Base-by-base conservation (phyloP, 2,888 invertebrate species). In the Macaria notata region DNA sequence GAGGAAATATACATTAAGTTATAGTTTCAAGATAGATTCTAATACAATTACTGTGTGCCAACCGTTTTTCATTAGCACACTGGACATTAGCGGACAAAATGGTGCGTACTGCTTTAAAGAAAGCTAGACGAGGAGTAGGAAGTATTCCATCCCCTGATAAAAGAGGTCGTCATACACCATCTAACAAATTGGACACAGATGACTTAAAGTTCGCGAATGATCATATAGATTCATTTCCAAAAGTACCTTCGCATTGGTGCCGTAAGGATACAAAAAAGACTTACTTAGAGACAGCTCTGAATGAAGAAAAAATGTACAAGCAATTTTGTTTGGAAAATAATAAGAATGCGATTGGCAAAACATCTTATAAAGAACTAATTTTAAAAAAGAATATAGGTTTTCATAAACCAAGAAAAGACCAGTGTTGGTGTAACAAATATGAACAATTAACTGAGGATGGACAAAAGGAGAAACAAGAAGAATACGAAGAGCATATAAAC, bases 281-380 rank as follows among this genome's bases (percentile, higher is more conserved):
- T 49, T 61, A 57, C 31, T 61, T 57, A 33, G 61, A 57, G 57
- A 39, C 51, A 31, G 52, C 29, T 29, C 3, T 54, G 45, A 63
- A 63, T 39, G 56, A 58, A 63, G 60, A 63, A 58, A 63, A 63
- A 63, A 53, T 63, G 58, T 58, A 63, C 46, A 60, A 61, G 48
- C 53, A 63, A 31, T 41, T 39, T 36, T 44, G 54, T 44, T 48
- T 48, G 48, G 44, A 54, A 42, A 56, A 62, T 49, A 29, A 59
- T 42, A 59, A 54, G 47, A 62, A 50, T 36, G 55, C 60, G 4
- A 56, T 60, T 60, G 47, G 56, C 19, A 56, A 56, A 29, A 61
- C 57, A 39, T 61, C 56, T 2, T 57, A 56, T 46, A 61, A 61
- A 48, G 50, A 54, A 57, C 39, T 54, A 46, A 53, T 60, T 56